A percentile compares a stretch with the other conserved stretches of the same genome.
These are phyloP conservation scores for Syrphus vitripennis DNA, from an alignment of 2,888 invertebrate genomes.

Conservation along the genomic window DNA sequence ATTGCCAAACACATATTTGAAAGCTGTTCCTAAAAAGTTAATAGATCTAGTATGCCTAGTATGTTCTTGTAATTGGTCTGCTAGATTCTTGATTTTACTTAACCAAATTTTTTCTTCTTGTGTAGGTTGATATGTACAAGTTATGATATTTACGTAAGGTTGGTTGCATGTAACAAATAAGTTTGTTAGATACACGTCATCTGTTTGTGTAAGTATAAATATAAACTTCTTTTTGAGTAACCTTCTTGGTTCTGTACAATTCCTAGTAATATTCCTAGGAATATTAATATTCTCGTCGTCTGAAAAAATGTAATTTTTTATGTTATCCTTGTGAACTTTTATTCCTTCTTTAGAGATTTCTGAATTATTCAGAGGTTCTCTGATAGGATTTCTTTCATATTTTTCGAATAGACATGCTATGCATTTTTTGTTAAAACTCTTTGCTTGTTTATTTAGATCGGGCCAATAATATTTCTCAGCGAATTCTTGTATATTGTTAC, in stretches of 20 bases:
- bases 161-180: neutral
- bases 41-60: neutral
- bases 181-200: neutral
- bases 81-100: neutral
- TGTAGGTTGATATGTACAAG: too few relatives aligned
- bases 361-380: neutral
- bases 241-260: conserved; percentile 1
- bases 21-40: neutral
- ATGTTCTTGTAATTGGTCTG: neutral
- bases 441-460: neutral
- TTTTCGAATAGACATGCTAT: neutral
- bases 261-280: neutral
- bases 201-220: neutral
- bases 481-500: neutral
- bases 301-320: conserved; percentile 7
- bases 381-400: neutral
- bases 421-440: neutral
- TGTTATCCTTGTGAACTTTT: conserved; percentile 3
- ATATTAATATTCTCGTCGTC: conserved; percentile 9
- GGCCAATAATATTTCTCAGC: neutral
- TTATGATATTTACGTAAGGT: neutral
- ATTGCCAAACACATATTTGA: neutral
- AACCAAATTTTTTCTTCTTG: neutral
- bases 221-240: conserved; percentile 4
- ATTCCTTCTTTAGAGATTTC: conserved; percentile 2